A percentile compares a stretch with the other conserved stretches of the same genome.
These are phyloP conservation scores for Goniozus legneri DNA, from an alignment of 1,140 invertebrate genomes.

Conservation along the genomic window DNA sequence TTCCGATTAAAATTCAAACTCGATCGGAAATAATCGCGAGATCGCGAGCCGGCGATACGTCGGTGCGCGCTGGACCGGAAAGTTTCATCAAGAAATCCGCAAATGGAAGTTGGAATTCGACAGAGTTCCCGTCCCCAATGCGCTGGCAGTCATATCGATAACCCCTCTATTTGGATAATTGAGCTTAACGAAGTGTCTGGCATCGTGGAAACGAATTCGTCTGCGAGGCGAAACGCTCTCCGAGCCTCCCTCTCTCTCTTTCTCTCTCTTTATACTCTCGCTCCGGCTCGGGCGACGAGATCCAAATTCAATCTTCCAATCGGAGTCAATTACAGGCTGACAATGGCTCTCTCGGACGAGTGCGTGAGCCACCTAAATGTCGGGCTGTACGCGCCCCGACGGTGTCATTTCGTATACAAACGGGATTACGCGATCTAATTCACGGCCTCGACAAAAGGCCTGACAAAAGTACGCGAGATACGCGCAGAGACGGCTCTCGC, in stretches of 20 bases:
- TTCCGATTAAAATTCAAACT: too few species aligned
- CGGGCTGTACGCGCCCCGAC: conserved; percentile 45
- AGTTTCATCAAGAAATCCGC: conserved; percentile 13
- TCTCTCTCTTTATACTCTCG: too few species aligned
- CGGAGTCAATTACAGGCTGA: conserved; percentile 52
- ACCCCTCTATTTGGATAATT: conserved; percentile 34
- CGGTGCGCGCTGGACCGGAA: too few species aligned
- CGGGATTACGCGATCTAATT: conserved; percentile 55
- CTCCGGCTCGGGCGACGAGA: conserved; percentile 27
- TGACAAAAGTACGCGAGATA: neutral
- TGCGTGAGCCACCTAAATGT: conserved; percentile 40
- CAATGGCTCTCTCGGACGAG: conserved; percentile 41
- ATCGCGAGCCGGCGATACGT: too few species aligned
- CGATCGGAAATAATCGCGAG: neutral
- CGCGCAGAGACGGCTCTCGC: neutral
- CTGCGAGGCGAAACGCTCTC: conserved; percentile 21
- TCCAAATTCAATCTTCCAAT: conserved; percentile 55
- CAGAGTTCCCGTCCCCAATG: neutral
- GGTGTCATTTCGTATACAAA: conserved; percentile 53
- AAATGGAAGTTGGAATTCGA: conserved; percentile 17
- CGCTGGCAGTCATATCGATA: conserved; percentile 30
- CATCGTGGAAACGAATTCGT: conserved; percentile 38
- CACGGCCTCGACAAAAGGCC: conserved; percentile 46
- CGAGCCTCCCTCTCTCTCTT: too few species aligned
- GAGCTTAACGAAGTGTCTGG: conserved; percentile 49